Conservation (phyloP, 2,113 vertebrate genomes). For the Helogale parvula region DNA sequence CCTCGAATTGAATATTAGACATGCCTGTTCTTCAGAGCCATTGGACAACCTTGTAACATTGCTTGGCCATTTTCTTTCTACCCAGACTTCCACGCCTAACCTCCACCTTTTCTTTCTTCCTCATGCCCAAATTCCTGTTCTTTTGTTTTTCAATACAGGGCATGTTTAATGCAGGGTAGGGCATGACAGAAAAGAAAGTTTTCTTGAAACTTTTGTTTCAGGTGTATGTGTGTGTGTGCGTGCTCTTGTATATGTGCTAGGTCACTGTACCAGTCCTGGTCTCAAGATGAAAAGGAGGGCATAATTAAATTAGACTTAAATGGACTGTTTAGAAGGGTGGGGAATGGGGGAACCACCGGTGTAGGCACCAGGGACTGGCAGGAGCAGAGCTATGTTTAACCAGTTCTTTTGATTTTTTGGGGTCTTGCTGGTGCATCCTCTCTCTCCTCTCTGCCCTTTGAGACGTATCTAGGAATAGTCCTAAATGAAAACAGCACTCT, state of each 20-base stretch:
- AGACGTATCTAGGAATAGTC: not conserved
- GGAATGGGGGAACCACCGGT: not conserved
- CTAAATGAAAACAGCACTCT: not conserved
- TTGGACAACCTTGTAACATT: not conserved
- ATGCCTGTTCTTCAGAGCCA: not conserved
- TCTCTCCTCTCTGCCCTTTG: not conserved
- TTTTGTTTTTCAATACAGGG: not conserved
- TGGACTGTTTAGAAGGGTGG: not conserved
- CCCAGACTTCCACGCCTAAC: not conserved
- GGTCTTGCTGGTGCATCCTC: not conserved
- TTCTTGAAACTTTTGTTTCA: not conserved
- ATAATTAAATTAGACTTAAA: not conserved
- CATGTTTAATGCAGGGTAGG: not conserved
- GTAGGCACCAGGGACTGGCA: not conserved
- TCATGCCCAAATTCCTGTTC: not conserved
- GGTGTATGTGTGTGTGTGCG: not conserved
- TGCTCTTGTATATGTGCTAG: accelerated
- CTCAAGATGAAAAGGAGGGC: not conserved
- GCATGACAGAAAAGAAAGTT: not conserved
- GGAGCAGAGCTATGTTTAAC: not conserved
- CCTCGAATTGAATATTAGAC: not conserved
- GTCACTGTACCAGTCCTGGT: not conserved
- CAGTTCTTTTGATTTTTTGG: not conserved
- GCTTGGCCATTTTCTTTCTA: not conserved
- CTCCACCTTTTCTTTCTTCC: not conserved